Base-by-base conservation (phyloP, 2,888 invertebrate species). In the Hyles lineata region DNA sequence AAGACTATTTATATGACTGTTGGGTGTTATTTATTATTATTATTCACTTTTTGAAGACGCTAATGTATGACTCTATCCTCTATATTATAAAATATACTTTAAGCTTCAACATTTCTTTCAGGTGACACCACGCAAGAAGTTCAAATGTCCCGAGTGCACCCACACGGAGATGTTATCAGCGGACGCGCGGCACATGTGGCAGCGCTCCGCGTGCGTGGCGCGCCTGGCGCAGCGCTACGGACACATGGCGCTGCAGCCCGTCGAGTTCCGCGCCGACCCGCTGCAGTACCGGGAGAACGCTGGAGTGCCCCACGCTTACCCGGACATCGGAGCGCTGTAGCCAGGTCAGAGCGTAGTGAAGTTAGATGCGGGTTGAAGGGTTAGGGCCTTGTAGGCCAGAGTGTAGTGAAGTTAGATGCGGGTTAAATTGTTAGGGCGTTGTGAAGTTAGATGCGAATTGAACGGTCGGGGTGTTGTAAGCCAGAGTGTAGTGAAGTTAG, bases 241-340 rank as follows among this genome's bases (percentile, higher is more conserved):
- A 0, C 95, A 96, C 60, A 98, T 99, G 98, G 98, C 99, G 0
- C 92, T 99, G 15, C 96, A 96, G 81, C 96, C 97, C 0, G 97
- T 99, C 0, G 99, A 99, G 92, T 99, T 98, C 91, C 94, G 99
- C 67, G 99, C 98, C 0, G 99, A 99, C 93, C 99, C 99, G 0
- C 97, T 99, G 4, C 96, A 99, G 71, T 99, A 98, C 89, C 96
- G 97, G 85, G 98, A 98, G 74, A 97, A 97, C 85, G 97, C 98
- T 0, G 97, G 97, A 74, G 97, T 98, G 84, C 95, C 99, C 21
- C 98, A 98, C 85, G 95, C 97, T 72, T 99, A 98, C 87, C 98
- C 98, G 78, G 93, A 93, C 84, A 97, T 99, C 81, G 99, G 99
- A 69, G 98, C 97, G 87, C 95, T 99, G 87, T 99, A 96, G 95